Percentiles rank a stretch among this genome's conserved stretches.
Conservation (phyloP, 2,888 invertebrate species). For the Heliconius ismenius region DNA sequence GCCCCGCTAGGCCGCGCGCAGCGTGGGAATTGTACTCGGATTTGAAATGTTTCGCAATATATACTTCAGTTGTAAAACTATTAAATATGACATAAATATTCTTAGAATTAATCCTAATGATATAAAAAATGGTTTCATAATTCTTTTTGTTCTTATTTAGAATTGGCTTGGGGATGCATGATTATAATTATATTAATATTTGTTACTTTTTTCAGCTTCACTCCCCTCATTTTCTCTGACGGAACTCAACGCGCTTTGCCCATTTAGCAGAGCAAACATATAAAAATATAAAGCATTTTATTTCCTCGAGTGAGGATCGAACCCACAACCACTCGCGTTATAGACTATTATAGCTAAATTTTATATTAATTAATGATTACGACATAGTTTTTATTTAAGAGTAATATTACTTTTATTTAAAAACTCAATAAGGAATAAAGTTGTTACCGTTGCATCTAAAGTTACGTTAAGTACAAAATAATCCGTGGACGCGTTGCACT, state of each 20-base stretch:
- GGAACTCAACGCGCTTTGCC: not conserved
- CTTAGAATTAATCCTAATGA: not conserved
- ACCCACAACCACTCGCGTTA: not conserved
- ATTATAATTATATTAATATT: no score
- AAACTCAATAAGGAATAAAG: not conserved
- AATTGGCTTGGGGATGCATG: not conserved
- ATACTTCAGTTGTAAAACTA: slow-evolving; percentile 52
- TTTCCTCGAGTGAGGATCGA: no score
- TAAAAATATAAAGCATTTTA: no score
- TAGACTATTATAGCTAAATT: no score
- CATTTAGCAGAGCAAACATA: not conserved
- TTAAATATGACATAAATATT: slow-evolving; percentile 6
- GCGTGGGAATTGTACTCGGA: slow-evolving; percentile 79
- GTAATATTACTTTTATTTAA: not conserved
- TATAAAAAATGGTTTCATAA: not conserved
- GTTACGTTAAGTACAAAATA: slow-evolving; percentile 21
- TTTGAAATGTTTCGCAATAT: slow-evolving; percentile 74
- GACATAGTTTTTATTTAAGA: no score
- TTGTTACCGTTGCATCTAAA: slow-evolving; percentile 1
- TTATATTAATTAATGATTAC: no score
- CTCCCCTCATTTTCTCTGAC: not conserved
- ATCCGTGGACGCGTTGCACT: slow-evolving; percentile 34
- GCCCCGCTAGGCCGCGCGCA: slow-evolving; percentile 59
- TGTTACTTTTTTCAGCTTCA: no score
- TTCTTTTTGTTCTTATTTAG: not conserved